phyloP scores from a whole-genome alignment of 2,113 vertebrate genomes.

The Ailurus styani region DNA sequence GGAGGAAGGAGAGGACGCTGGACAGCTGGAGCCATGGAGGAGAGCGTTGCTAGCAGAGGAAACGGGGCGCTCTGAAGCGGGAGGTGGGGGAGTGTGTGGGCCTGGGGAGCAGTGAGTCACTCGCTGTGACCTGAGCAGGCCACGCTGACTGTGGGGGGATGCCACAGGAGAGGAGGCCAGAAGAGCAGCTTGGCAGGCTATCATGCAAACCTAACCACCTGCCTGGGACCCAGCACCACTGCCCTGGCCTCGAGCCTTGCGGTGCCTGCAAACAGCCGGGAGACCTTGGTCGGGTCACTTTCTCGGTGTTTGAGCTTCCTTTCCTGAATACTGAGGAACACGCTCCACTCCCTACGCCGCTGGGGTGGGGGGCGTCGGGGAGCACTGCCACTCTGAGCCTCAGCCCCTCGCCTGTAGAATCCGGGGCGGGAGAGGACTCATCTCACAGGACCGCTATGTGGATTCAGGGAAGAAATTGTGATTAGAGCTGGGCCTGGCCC shows the following conservation, averaged over 20 bases:
- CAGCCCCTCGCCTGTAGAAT: background rate
- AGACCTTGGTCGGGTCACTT: background rate
- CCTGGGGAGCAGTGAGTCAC: background rate
- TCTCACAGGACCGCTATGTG: background rate
- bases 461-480: background rate
- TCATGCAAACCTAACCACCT: rapidly evolving
- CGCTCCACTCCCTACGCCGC: rapidly evolving
- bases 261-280: background rate
- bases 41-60: background rate
- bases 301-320: background rate
- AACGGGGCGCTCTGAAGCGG: background rate
- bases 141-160: background rate
- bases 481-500: background rate
- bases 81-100: background rate
- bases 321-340: no score
- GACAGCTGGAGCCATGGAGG: background rate
- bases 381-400: background rate
- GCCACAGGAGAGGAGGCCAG: background rate
- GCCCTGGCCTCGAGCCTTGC: background rate
- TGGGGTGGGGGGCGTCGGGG: no score
- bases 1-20: background rate
- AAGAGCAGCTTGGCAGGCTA: background rate
- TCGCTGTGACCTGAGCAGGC: background rate
- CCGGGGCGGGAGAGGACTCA: background rate
- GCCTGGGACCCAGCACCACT: background rate